Percentiles rank a stretch among this genome's conserved stretches.
Conservation (phyloP, 1,140 invertebrate species). For the Sycophaga agraensis region DNA sequence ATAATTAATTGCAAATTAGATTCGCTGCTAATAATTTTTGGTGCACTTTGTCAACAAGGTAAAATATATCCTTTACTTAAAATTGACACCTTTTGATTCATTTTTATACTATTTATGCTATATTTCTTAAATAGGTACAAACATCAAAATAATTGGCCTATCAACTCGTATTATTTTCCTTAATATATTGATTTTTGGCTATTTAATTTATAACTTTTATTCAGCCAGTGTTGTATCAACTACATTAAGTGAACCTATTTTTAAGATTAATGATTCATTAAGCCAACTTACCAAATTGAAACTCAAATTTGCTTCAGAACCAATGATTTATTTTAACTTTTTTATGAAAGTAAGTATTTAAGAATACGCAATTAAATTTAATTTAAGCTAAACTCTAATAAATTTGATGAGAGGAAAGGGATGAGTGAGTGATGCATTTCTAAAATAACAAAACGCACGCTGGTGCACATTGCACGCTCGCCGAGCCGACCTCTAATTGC, state of each 20-base stretch:
- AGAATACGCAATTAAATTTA: no score
- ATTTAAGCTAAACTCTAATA: no score
- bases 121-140: background rate
- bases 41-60: slow-evolving; percentile 21
- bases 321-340: slow-evolving; percentile 10
- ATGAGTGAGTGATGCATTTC: no score
- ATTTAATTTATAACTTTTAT: slow-evolving; percentile 25
- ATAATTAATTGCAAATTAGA: background rate
- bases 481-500: no score
- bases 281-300: slow-evolving; percentile 1
- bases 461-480: no score
- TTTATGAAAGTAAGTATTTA: slow-evolving; percentile 17
- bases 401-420: no score
- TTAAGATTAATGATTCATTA: slow-evolving; percentile 26
- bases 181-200: slow-evolving; percentile 13
- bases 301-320: slow-evolving; percentile 13
- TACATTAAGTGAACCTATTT: slow-evolving; percentile 10
- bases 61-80: background rate
- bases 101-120: background rate
- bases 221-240: slow-evolving; percentile 24
- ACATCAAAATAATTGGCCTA: background rate
- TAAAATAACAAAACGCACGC: no score
- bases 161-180: slow-evolving; percentile 9
- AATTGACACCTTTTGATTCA: background rate
- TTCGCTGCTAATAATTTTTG: background rate